Evolutionary conservation across 2,888 invertebrate species (phyloP).

Genomic region (Melanchra persicariae): DNA sequence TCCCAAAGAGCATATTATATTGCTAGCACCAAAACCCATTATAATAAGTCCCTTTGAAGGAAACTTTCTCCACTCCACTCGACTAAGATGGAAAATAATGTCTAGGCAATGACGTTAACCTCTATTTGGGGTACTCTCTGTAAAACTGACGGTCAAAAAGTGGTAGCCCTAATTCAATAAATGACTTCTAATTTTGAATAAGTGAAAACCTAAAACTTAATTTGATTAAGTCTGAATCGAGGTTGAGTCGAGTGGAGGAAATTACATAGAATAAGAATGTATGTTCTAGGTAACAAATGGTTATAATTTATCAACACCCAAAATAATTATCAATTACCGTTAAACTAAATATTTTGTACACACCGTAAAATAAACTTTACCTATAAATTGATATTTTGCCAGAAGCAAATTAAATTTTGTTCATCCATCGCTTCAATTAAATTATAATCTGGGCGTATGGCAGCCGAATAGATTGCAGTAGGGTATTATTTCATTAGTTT

Average conservation of each 20-base stretch:
- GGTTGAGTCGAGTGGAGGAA: too few species aligned
- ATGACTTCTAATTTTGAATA: too few species aligned
- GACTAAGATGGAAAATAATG: too few species aligned
- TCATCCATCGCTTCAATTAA: conserved; percentile 43
- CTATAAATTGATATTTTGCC: conserved; percentile 15
- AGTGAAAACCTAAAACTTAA: too few species aligned
- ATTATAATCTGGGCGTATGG: conserved; percentile 49
- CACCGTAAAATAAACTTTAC: conserved; percentile 4
- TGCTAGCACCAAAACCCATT: background rate
- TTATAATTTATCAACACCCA: background rate
- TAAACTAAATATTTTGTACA: conserved; percentile 26
- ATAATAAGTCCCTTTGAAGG: too few species aligned
- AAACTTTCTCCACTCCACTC: too few species aligned
- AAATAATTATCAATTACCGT: conserved; percentile 1
- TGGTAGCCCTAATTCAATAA: too few species aligned
- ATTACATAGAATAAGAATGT: too few species aligned
- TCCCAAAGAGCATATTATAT: background rate
- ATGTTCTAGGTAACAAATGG: background rate
- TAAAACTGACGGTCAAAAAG: too few species aligned
- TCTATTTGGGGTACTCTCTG: too few species aligned
- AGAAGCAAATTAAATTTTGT: conserved; percentile 39
- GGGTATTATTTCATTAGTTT: conserved; percentile 42
- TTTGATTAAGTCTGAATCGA: too few species aligned
- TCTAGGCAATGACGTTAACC: too few species aligned
- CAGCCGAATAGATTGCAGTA: conserved; percentile 39